Base-by-base conservation (phyloP, 2,888 invertebrate species). In the Myathropa florea region DNA sequence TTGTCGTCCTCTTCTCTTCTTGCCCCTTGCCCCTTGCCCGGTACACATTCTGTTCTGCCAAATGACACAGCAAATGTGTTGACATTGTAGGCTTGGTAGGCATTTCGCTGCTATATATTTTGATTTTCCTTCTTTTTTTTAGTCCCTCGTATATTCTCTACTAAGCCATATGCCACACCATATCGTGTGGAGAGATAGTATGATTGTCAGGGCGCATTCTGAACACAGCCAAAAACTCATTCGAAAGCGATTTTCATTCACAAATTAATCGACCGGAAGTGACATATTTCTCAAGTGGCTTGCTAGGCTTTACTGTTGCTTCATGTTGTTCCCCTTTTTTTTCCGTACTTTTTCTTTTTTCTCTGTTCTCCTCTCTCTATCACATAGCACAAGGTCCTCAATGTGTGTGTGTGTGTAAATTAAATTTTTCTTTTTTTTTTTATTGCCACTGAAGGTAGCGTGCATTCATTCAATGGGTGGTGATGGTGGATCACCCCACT, bases 241-340 rank as follows among this genome's bases (percentile, higher is more conserved):
- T 84, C 80, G 81, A 84, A 84, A 84, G 81, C 81, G 84, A 84
- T 84, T 84, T 88, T 88, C 88, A 85, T 85, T 80, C 72, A 86
- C 78, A 85, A 81, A 88, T 84, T 88, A 88, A 88, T 88, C 88
- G 88, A 87, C 88, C 88, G 88, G 88, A 88, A 88, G 84, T 88
- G 87, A 84, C 87, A 88, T 88, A 84, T 88, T 86, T 88, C 88
- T 83, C 86, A 88, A 88, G 88, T 85, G 79, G 73, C 76, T 78
- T 70, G 72, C 53, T 70, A 46, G 46, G 30, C 57, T 28, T 24
- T 72, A 39, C 33, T 72, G 65, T 76, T 70, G 68, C 70, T 63
- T 80, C 60, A 61, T 73, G 46, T 18, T 71, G 60, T 21, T 61
- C 60, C 76, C 64, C 76, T 28, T 81, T 84, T 71, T 28, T 1